Evolutionary conservation across 2,113 vertebrate species (phyloP), one percentile per base, ranked within the genome.

Genomic region (Corythornis cristatus): DNA sequence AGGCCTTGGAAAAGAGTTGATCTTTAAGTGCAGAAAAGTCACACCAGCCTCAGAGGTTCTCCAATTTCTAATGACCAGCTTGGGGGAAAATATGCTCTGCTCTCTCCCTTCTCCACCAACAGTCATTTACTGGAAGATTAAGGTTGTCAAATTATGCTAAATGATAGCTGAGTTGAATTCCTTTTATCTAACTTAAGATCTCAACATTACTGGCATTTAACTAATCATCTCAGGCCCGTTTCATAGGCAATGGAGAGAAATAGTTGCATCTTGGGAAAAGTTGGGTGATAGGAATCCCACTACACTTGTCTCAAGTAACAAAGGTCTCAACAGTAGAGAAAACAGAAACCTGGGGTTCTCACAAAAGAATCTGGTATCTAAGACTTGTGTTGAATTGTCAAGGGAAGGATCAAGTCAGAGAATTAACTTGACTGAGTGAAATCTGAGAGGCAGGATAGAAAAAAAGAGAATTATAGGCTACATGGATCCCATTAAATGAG

Each of bases 41-140:
- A 71, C 33, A 29, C 15, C 28, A 86, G 7, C 9, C 28, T 72
- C 40, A 65, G 46, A 65, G 26, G 18, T 57, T 79, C 40, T 76
- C 53, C 35, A 78, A 28, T 75, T 88, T 79, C 26, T 76, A 76
- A 50, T 42, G 10, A 65, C 3, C 18, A 70, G 1, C 3, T 15
- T 57, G 7, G 18, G 4, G 7, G 5, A 84, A 91, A 82, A 82
- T 3, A 40, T 0, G 3, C 10, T 43, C 58, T 83, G 5, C 4
- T 50, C 8, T 92, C 45, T 68, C 33, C 4, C 1, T 28, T 87
- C 31, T 61, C 61, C 15, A 48, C 8, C n/a, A 83, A 3, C n/a
- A 70, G 37, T 22, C 86, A 90, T 90, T 86, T 94, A 90, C 68
- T 90, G 68, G 56, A 81, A 94, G 83, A 93, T 93, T 93, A 83